phyloP scores from a whole-genome alignment of 1,140 invertebrate genomes.

The Octopus sinensis region DNA sequence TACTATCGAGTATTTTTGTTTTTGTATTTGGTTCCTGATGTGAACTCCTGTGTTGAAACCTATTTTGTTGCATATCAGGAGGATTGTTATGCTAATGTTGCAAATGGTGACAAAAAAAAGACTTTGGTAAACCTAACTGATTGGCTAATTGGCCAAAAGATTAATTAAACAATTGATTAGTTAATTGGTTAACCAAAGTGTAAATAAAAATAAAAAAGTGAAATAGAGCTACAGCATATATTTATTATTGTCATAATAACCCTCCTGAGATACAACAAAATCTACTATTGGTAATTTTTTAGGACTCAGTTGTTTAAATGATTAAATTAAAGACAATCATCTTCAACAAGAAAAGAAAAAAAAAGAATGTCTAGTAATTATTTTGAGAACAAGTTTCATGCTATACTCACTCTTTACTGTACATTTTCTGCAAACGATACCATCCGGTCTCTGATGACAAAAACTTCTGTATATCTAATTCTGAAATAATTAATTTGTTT shows the following conservation, averaged over 20 bases:
- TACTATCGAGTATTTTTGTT: too few species aligned
- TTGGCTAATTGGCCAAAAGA: too few species aligned
- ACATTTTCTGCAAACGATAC: background rate
- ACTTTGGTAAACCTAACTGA: too few species aligned
- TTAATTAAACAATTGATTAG: too few species aligned
- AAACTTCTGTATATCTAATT: background rate
- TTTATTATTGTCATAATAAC: background rate
- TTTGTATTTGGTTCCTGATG: too few species aligned
- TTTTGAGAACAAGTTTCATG: background rate
- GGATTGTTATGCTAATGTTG: too few species aligned
- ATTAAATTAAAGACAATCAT: background rate
- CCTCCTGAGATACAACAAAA: background rate
- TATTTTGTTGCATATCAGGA: too few species aligned
- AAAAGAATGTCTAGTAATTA: too few species aligned
- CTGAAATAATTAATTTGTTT: background rate
- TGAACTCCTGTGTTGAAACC: too few species aligned
- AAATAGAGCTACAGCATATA: background rate
- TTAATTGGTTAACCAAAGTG: too few species aligned
- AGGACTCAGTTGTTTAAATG: background rate
- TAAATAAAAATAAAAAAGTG: too few species aligned
- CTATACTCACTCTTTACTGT: background rate
- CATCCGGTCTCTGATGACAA: background rate
- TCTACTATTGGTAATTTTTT: background rate
- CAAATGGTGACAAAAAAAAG: too few species aligned
- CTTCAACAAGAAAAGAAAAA: background rate